Evolutionary conservation across 2,888 invertebrate genomes (phyloP), one percentile per base, ranked within the genome.

Genomic region (Eupsilia transversa): DNA sequence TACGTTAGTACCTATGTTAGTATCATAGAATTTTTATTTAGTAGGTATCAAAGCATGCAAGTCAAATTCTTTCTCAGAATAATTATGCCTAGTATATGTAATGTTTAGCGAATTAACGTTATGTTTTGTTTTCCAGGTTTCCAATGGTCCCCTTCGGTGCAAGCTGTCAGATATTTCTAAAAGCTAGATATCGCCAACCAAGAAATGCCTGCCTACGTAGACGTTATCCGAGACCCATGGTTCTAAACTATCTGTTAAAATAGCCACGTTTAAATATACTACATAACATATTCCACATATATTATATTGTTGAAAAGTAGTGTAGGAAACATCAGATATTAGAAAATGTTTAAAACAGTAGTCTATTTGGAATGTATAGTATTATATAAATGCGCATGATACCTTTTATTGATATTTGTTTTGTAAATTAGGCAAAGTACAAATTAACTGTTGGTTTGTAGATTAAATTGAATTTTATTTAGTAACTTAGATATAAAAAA

Each of bases 101-200:
- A 74, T 23, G 1, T 49, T 54, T 41, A 33, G 2, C 20, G 3
- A 46, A 64, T 33, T 84, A 74, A 71, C n/a, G 38, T 71, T 54
- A 12, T 63, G 17, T 86, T 77, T 69, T 82, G 60, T 70, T 46
- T 93, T 91, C 49, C 94, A 94, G 94, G 92, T 77, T 89, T 91
- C 88, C 90, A 91, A 82, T 93, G 93, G 93, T 80, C 86, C 52
- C 90, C 92, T 7, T 88, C 91, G 35, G 81, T 84, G 77, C 91
- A 90, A 77, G 79, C 88, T 57, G 89, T 84, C 76, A 90, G 88
- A 88, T 91, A 89, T 86, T 91, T 85, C 82, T 92, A 90, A 89
- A 85, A 70, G 56, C 70, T 60, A 52, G 57, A 80, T 54, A 60
- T 57, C 77, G n/a, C 65, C 76, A 78, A 70, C 75, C 80, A 79